Evolutionary conservation across 1,140 invertebrate species (phyloP).

Genomic region (Globodera rostochiensis): DNA sequence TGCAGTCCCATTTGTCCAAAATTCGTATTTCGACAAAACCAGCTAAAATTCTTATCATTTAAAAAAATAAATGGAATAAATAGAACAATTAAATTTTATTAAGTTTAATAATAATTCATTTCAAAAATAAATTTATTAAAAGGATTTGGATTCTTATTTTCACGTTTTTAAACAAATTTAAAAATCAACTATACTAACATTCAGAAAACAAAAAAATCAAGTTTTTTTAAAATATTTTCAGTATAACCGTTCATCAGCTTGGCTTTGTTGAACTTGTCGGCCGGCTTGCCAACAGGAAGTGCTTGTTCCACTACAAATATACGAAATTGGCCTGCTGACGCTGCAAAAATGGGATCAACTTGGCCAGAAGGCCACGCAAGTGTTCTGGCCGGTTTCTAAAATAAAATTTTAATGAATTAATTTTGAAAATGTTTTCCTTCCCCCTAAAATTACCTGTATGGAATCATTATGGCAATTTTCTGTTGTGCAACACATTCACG

Average conservation of each 20-base stretch:
- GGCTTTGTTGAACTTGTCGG: constrained; percentile 6
- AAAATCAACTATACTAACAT: neutral
- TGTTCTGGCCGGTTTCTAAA: constrained; percentile 11
- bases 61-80: too few species aligned
- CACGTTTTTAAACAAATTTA: too few species aligned
- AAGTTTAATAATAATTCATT: too few species aligned
- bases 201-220: too few species aligned
- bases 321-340: constrained; percentile 16
- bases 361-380: constrained; percentile 11
- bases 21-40: constrained; percentile 6
- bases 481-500: constrained; percentile 38
- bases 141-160: neutral
- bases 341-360: constrained; percentile 18
- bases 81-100: too few species aligned
- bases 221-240: neutral
- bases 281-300: neutral
- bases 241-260: constrained; percentile 9
- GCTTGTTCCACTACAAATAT: constrained; percentile 24
- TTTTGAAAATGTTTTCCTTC: neutral
- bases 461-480: constrained; percentile 80
- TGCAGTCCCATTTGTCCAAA: constrained; percentile 70
- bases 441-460: constrained; percentile 75
- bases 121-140: neutral
- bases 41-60: neutral
- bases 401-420: neutral